Evolutionary conservation across 2,797 vertebrate species (phyloP).

Genomic region (Pangasius krempfi): DNA sequence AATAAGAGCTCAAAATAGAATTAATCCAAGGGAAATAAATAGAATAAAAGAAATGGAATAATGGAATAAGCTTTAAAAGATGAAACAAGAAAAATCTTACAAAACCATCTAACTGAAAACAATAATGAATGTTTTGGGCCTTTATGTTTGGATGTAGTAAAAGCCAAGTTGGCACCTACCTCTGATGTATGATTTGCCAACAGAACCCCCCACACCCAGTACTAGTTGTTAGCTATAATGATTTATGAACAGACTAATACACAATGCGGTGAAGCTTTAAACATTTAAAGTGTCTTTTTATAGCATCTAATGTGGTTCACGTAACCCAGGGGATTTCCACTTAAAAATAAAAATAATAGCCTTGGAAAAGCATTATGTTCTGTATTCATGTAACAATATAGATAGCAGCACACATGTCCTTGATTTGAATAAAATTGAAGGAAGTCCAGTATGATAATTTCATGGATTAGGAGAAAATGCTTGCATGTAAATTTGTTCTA

Average conservation of each 20-base stretch:
- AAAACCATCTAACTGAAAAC: background rate
- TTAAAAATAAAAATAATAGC: background rate
- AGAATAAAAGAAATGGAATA: background rate
- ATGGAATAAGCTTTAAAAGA: background rate
- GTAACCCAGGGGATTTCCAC: conserved; percentile 27
- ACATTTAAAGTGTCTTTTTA: conserved; percentile 17
- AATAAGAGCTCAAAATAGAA: background rate
- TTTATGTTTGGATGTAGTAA: background rate
- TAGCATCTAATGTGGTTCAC: background rate
- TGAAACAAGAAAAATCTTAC: background rate
- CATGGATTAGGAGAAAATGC: conserved; percentile 12
- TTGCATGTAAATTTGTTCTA: background rate
- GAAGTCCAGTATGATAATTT: conserved; percentile 28
- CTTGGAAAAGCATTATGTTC: background rate
- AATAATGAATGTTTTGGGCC: background rate
- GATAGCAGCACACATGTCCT: background rate
- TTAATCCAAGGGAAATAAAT: background rate
- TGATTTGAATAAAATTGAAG: conserved; percentile 38
- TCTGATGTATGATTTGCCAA: background rate
- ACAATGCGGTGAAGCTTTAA: background rate
- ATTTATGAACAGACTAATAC: background rate
- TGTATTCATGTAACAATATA: background rate
- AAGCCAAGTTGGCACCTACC: background rate
- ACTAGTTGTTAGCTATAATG: background rate
- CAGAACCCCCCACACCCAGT: background rate